These are phyloP conservation scores for Numenius phaeopus DNA, from an alignment of 2,797 vertebrate species.

Conservation along the genomic window DNA sequence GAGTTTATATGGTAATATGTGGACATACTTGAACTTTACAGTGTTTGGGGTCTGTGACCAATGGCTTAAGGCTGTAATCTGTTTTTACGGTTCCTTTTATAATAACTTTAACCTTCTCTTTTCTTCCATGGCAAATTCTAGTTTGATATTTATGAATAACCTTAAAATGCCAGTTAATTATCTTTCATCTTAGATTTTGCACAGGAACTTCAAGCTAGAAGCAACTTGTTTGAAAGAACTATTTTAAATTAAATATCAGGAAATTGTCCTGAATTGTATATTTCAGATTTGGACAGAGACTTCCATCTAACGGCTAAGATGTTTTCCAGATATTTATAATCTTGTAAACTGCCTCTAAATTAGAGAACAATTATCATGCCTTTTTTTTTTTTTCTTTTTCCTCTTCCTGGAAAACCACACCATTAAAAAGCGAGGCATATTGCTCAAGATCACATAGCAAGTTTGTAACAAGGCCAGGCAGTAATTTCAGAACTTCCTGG, in stretches of 20 bases:
- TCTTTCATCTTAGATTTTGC: background rate
- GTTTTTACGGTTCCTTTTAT: background rate
- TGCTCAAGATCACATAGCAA: background rate
- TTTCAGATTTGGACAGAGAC: background rate
- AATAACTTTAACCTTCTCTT: background rate
- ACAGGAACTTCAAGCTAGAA: background rate
- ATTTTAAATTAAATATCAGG: background rate
- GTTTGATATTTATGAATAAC: constrained; percentile 34
- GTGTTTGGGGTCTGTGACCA: background rate
- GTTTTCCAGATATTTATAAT: constrained; percentile 1
- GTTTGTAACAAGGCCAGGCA: background rate
- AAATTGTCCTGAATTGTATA: background rate
- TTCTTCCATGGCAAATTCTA: background rate
- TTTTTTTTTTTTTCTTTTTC: background rate
- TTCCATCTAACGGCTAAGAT: background rate
- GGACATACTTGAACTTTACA: background rate
- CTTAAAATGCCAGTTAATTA: constrained; percentile 30
- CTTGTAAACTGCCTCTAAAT: constrained; percentile 4
- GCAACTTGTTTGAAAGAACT: background rate
- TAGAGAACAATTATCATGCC: background rate
- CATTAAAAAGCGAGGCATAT: background rate
- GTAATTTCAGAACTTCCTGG: background rate
- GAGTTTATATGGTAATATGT: background rate
- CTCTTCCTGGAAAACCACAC: background rate
- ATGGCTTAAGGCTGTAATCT: background rate